Evolutionary conservation across 2,113 vertebrate genomes (phyloP).

Genomic region (Nannobrachium achirus): DNA sequence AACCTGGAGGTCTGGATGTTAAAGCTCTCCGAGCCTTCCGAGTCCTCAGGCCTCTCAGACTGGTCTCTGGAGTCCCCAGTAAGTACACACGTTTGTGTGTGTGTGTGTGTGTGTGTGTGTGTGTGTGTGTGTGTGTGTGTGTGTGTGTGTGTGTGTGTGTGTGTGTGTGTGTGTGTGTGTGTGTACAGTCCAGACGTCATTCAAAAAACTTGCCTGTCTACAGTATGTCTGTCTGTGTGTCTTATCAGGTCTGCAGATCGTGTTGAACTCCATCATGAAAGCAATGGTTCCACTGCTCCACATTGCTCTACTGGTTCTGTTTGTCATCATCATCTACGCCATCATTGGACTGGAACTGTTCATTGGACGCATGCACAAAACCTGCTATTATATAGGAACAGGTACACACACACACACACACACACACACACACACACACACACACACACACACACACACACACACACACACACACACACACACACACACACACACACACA

Average conservation of each 20-base stretch:
- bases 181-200: background rate
- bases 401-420: constrained; percentile 66
- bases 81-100: constrained; percentile 59
- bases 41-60: constrained; percentile 88
- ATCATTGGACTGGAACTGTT: constrained; percentile 96
- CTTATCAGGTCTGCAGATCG: constrained; percentile 88
- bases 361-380: constrained; percentile 94
- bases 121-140: background rate
- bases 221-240: background rate
- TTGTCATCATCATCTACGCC: constrained; percentile 96
- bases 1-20: constrained; percentile 92
- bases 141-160: background rate
- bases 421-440: too few relatives aligned
- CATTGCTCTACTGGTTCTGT: constrained; percentile 92
- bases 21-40: constrained; percentile 93
- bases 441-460: background rate
- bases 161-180: constrained; percentile 47
- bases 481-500: background rate
- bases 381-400: constrained; percentile 85
- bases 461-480: constrained; percentile 7
- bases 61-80: constrained; percentile 95
- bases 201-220: too few relatives aligned
- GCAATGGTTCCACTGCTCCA: constrained; percentile 93
- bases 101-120: background rate
- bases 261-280: constrained; percentile 96